Base-by-base conservation (phyloP, 2,888 invertebrate genomes). In the Trissoscelio sp. region DNA sequence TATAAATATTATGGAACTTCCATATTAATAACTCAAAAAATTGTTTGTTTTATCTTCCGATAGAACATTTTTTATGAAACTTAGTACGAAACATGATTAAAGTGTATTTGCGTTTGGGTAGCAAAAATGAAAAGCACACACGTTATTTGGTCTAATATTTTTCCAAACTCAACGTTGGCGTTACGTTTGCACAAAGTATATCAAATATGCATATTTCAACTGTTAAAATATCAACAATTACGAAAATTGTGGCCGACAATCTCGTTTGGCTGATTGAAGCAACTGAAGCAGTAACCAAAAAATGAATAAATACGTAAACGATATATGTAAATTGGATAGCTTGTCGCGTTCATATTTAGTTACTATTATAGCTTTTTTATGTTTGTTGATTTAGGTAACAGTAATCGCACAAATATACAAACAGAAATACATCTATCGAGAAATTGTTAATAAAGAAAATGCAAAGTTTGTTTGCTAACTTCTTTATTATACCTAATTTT, bases 181-280 rank as follows among this genome's bases (percentile, higher is more conserved):
- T n/a, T 34, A 7, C 4, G 55, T 34, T 55, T 55, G 18, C 11
- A 18, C 34, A 11, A 55, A 57, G 11, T 18, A 7, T 57, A 22
- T 37, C 5, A 11, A 57, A 28, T 20, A 57, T 57, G 9, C 12
- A 22, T 37, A 37, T 39, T 57, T 20, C 37, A 20, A 22, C 12
- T 20, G 37, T 22, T 20, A 20, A 57, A 57, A 37, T 12, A 57
- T 39, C 39, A 57, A 57, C 22, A 37, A 55, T 34, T 34, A 55
- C 11, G 31, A n/a, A 55, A 55, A 55, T 34, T 55, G 53, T 53
- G 28, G 14, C 3, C 6, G 9, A 31, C 11, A 53, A 31, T 34
- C 37, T 55, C 18, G 6, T 55, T 55, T 55, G 11, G 37, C 6
- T 34, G 55, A 55, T 34, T 55, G 55, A 18, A 34, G 20, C 31